phyloP scores from a whole-genome alignment of 35 echinoderm and acorn worm genomes.

The Acanthaster planci region DNA sequence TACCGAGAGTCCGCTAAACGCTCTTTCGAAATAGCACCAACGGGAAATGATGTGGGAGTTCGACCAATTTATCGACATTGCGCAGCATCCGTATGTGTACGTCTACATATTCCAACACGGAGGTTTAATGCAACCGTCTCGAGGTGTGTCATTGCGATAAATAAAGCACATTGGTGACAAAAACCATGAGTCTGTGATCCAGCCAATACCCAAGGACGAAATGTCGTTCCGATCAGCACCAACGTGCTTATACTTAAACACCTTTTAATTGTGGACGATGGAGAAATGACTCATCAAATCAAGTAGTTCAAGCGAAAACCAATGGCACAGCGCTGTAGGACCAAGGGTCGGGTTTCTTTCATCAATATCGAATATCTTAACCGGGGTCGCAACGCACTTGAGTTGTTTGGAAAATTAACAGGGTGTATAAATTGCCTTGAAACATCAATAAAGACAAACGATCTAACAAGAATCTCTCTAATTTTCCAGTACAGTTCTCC shows the following conservation, averaged over 20 bases:
- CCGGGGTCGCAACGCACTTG: neutral
- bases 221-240: neutral
- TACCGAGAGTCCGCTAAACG: too few species aligned
- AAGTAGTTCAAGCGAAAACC: neutral
- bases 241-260: neutral
- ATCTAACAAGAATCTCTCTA: slow-evolving; percentile 15
- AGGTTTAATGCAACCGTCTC: too few species aligned
- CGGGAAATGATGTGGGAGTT: too few species aligned
- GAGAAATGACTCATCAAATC: neutral
- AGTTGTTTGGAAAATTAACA: neutral
- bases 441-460: slow-evolving; percentile 19
- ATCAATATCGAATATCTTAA: neutral
- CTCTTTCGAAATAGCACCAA: too few species aligned
- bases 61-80: too few species aligned
- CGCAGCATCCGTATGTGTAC: too few species aligned
- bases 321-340: neutral
- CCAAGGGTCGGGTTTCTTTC: neutral
- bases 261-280: neutral
- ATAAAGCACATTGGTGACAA: too few species aligned
- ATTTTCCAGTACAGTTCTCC: slow-evolving; percentile 21
- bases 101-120: too few species aligned
- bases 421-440: neutral
- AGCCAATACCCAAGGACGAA: neutral
- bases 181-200: too few species aligned
- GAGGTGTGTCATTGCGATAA: too few species aligned